Percentiles rank a stretch among this genome's conserved stretches.
Conservation (phyloP, 2,797 vertebrate species). For the Catostomus latipinnis region DNA sequence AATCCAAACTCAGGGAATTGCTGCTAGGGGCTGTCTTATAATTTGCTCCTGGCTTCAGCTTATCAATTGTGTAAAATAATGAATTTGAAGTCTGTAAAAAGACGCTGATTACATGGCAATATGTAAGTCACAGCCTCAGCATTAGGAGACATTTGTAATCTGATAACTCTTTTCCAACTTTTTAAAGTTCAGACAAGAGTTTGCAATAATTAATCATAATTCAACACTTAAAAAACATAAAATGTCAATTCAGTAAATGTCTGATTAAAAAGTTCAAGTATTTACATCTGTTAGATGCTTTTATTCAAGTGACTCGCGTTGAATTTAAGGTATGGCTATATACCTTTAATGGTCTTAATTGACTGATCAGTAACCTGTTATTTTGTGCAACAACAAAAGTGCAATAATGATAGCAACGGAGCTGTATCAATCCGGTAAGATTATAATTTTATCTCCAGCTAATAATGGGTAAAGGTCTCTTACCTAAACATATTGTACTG, state of each 20-base stretch:
- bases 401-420: not conserved
- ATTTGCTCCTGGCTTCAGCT: not conserved
- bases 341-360: too few relatives aligned
- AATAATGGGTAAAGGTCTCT: constrained; percentile 29
- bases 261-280: too few relatives aligned
- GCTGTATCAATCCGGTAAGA: too few relatives aligned
- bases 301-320: too few relatives aligned
- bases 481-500: constrained; percentile 47
- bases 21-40: not conserved
- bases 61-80: constrained; percentile 1
- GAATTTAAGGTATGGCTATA: too few relatives aligned
- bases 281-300: too few relatives aligned
- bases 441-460: constrained; percentile 19
- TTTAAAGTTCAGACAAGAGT: not conserved
- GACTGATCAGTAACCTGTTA: not conserved
- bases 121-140: not conserved
- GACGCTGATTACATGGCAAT: not conserved
- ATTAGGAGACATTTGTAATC: not conserved
- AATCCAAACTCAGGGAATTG: constrained; percentile 1
- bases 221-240: not conserved
- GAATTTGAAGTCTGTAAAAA: constrained; percentile 9
- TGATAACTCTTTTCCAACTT: not conserved
- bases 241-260: not conserved
- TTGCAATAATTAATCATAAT: not conserved
- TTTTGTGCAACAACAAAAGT: not conserved